phyloP scores from a whole-genome alignment of 2,888 invertebrate species.

The Halocaridina rubra region DNA sequence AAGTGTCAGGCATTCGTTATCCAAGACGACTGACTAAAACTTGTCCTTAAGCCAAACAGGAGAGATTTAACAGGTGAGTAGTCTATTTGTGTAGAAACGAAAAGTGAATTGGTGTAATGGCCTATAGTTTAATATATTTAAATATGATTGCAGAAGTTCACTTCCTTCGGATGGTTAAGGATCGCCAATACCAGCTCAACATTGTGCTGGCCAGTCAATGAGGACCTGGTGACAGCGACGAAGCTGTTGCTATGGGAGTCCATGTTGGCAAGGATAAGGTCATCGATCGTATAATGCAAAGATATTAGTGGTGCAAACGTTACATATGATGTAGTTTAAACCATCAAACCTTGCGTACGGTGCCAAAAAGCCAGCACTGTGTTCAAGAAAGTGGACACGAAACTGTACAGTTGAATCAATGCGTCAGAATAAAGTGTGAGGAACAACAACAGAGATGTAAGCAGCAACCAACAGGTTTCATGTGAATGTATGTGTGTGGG shows the following conservation, averaged over 20 bases:
- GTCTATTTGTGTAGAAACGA: no score
- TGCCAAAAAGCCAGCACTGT: slow-evolving; percentile 7
- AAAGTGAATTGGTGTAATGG: no score
- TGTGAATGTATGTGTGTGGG: no score
- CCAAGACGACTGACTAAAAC: neutral
- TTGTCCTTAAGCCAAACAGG: no score
- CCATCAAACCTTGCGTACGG: neutral
- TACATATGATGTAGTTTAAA: slow-evolving; percentile 1
- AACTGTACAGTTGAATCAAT: neutral
- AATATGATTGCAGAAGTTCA: neutral
- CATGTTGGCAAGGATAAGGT: neutral
- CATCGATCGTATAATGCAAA: slow-evolving; percentile 4
- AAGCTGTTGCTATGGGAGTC: neutral
- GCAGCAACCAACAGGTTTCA: no score
- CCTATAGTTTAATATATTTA: neutral
- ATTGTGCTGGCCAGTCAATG: no score
- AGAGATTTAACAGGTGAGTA: no score
- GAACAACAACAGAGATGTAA: no score
- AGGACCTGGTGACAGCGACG: neutral
- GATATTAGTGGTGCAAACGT: slow-evolving; percentile 27
- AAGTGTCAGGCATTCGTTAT: neutral
- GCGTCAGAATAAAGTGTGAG: no score
- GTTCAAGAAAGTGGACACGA: neutral
- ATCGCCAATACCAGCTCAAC: neutral
- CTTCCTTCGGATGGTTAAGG: neutral